Evolutionary conservation across 2,888 invertebrate genomes (phyloP), one percentile per base, ranked within the genome.

Genomic region (Melinaea menophilus): DNA sequence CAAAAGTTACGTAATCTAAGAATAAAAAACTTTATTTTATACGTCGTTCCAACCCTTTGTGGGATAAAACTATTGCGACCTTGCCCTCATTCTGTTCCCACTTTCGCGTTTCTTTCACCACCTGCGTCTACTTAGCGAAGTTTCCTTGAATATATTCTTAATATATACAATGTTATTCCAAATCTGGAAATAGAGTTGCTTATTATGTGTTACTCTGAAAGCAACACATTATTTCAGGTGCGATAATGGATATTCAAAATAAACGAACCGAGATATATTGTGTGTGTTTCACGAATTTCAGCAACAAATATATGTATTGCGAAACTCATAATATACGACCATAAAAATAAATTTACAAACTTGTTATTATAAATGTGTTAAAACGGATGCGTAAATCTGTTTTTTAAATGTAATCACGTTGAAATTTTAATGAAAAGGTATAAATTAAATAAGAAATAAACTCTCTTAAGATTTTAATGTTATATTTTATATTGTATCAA

Each of bases 261-360:
- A 51, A 31, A 41, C 41, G 41, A 3, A 31, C 11, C 31, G 7
- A 51, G 57, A 62, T 54, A 58, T 57, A 62, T 62, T 54, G 45
- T 58, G 45, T 34, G 55, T 47, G 57, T 45, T 55, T 34, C 46
- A 46, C 45, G 31, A 57, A 58, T 54, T 55, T 57, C 46, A 58
- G 54, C 54, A 22, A 54, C 34, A 31, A 57, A 57, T 62, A 62
- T 62, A 62, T 62, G 56, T 62, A 62, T 58, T 45, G 57, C 34
- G 13, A 41, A 11, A 12, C 37, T 41, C 13, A 54, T 58, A 34
- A 56, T 62, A 58, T 62, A 62, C 54, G 57, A 35, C 2, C n/a
- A 59, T 59, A 59, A 63, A 63, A 63, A 56, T 63, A 63, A 41
- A 59, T 51, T 51, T 31, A 31, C 7, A 51, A 7, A 22, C 51